These are phyloP conservation scores for Botrylloides violaceus DNA, from an alignment of 23 tunicate genomes.

Conservation along the genomic window DNA sequence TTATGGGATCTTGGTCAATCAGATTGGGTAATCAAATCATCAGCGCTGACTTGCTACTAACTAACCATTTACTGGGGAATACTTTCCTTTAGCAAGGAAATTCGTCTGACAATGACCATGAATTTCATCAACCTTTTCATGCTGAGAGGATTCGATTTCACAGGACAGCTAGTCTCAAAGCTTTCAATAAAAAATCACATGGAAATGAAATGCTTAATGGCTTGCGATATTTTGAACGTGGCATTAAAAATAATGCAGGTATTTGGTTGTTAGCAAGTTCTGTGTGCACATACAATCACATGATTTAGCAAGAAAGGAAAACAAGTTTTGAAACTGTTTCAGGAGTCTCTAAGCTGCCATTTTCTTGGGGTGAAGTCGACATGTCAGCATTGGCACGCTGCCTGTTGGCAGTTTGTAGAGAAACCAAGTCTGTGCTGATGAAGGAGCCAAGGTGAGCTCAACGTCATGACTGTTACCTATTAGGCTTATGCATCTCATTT, in stretches of 20 bases:
- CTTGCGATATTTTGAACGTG: conserved; percentile 68
- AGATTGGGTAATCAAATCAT: conserved; percentile 24
- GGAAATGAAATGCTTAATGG: conserved; percentile 95
- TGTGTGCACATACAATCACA: background rate
- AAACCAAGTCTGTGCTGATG: conserved; percentile 45
- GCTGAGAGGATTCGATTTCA: conserved; percentile 45
- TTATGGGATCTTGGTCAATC: conserved; percentile 65
- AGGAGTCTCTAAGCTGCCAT: conserved; percentile 13
- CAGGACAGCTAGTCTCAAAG: conserved; percentile 69
- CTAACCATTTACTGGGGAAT: background rate
- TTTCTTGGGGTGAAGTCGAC: conserved; percentile 88
- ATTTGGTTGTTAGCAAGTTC: background rate
- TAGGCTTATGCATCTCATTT: background rate
- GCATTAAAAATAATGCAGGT: conserved; percentile 23
- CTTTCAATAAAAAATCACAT: conserved; percentile 84
- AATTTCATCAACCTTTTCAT: conserved; percentile 24
- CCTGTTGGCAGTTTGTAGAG: conserved; percentile 71
- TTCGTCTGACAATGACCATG: background rate
- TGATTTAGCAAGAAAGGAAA: too few species aligned
- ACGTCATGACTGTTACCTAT: background rate
- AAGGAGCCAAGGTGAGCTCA: conserved; percentile 35
- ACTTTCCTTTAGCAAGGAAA: background rate
- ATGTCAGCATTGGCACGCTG: conserved; percentile 85
- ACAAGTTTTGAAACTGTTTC: too few species aligned
- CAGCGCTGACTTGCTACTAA: background rate